Conservation (phyloP, 2,113 vertebrate species). For the Alouatta palliata region DNA sequence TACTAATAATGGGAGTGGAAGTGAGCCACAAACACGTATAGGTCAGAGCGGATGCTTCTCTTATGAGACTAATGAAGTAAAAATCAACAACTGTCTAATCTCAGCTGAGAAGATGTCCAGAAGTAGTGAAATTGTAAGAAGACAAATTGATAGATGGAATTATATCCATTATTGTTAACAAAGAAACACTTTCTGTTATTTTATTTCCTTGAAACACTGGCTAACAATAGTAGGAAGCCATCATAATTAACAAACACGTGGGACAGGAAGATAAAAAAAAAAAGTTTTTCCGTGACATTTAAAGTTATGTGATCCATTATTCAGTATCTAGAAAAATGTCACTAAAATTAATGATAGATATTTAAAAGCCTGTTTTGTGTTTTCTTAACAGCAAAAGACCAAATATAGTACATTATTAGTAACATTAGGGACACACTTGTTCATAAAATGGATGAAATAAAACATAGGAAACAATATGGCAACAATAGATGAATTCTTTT, state of each 20-base stretch:
- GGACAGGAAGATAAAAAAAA: neutral
- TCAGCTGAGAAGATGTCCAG: neutral
- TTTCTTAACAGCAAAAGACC: neutral
- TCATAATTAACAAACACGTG: neutral
- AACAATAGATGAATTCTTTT: neutral
- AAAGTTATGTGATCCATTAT: neutral
- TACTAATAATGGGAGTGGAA: neutral
- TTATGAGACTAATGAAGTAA: neutral
- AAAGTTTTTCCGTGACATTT: neutral
- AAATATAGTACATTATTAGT: neutral
- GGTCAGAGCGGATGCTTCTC: neutral
- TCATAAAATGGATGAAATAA: neutral
- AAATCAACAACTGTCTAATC: neutral
- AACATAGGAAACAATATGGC: neutral
- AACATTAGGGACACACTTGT: neutral
- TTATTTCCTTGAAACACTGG: slow-evolving; percentile 13
- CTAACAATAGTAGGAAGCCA: neutral
- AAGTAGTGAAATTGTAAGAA: neutral
- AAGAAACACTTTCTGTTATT: neutral
- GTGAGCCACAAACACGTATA: neutral
- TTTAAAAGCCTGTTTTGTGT: neutral
- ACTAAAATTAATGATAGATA: neutral
- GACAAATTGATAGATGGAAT: neutral
- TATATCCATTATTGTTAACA: neutral
- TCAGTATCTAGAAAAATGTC: neutral